phyloP scores from a whole-genome alignment of 2,113 vertebrate genomes.

The Neopipo cinnamomea region DNA sequence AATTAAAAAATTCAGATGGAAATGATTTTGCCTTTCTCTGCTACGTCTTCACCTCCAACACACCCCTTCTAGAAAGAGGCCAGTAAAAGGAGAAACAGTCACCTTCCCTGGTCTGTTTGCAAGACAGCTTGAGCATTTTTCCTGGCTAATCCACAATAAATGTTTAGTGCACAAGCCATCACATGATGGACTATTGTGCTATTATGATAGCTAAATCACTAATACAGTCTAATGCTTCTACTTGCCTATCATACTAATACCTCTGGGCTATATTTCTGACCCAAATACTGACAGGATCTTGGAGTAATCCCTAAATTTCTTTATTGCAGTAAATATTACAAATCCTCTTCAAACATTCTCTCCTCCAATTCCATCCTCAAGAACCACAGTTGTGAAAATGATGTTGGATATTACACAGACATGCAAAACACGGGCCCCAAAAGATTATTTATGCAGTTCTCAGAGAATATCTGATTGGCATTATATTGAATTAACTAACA shows the following conservation, averaged over 20 bases:
- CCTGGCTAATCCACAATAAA: conserved; percentile 29
- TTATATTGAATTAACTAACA: conserved; percentile 55
- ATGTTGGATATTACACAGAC: conserved; percentile 29
- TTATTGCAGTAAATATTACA: conserved; percentile 63
- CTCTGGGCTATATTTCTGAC: conserved; percentile 49
- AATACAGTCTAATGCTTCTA: conserved; percentile 66
- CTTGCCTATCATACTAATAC: conserved; percentile 44
- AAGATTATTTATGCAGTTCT: conserved; percentile 48
- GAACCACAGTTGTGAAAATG: conserved; percentile 33
- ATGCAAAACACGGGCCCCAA: background rate
- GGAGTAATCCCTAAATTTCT: conserved; percentile 68
- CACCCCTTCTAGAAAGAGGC: background rate
- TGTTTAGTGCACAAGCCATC: conserved; percentile 45
- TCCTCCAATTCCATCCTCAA: background rate
- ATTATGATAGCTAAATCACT: conserved; percentile 65
- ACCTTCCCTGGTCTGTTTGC: background rate
- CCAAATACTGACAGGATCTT: conserved; percentile 63
- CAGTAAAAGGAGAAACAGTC: background rate
- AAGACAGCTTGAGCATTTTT: background rate
- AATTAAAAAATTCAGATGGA: background rate
- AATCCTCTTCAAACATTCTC: conserved; percentile 55
- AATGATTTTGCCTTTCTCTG: background rate
- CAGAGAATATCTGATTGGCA: conserved; percentile 48
- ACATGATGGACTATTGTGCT: conserved; percentile 41
- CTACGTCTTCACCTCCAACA: background rate